Base-by-base conservation (phyloP, 2,888 invertebrate genomes). In the Apomyelois bistriatella region DNA sequence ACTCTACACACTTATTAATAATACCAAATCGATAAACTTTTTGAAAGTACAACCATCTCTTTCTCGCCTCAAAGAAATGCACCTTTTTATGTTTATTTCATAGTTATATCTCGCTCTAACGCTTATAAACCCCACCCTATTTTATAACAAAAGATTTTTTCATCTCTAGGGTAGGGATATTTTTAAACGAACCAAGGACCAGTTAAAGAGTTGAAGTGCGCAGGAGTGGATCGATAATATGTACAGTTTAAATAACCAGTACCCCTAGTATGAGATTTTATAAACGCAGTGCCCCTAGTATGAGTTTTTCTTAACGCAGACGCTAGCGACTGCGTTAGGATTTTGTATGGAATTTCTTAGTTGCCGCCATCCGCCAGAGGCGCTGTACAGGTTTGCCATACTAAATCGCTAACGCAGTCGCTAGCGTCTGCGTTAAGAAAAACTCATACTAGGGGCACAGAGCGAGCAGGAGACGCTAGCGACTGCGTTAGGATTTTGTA, bases 81-180 rank as follows among this genome's bases (percentile, higher is more conserved):
- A 32, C 48, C 53, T 64, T 68, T 66, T 72, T 38, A 70, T 66
- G 43, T 13, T 60, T 16, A 61, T 22, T 40, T 54, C n/a, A n/a
- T n/a, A n/a, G n/a, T n/a, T 53, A 65, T 36, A 2, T 74, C 70
- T 65, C 66, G 61, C 61, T 76, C 61, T 64, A 56, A 51, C 57
- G 52, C 57, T 51, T 53, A 50, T 53, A 48, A 60, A 64, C 68
- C 64, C 74, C 76, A 71, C 77, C 79, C 73, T 66, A 67, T 70
- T 70, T 66, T 69, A 10, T 56, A 62, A 65, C 63, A 69, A 65
- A 53, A 53, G 48, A 6, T 64, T 71, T 70, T 72, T 63, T 64
- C 43, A 37, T 17, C 7, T 8, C 32, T 52, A 54, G 60, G 67
- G 73, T 67, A 62, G 72, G 76, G 70, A 56, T 62, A 64, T 70